Evolutionary conservation across 2,888 invertebrate species (phyloP).

Genomic region (Sarcophaga variegata): DNA sequence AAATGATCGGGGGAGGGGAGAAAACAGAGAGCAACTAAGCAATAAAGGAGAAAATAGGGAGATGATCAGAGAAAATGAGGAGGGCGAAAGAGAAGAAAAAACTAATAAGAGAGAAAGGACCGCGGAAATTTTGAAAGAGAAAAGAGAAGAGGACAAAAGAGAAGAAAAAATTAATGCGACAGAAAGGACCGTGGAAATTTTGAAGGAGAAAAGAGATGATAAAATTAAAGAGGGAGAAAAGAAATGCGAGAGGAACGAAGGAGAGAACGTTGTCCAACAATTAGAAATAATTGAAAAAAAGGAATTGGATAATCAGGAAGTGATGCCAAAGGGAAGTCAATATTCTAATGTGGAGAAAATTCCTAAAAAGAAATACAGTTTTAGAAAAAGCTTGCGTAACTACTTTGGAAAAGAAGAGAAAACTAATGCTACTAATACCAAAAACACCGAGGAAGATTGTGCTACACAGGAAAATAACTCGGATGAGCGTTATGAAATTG

Average conservation of each 20-base stretch:
- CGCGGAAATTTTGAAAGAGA: not conserved
- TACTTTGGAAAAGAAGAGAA: not conserved
- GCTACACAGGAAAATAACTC: not conserved
- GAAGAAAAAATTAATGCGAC: not conserved
- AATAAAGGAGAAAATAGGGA: not conserved
- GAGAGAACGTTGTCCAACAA: not conserved
- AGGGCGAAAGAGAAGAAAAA: not conserved
- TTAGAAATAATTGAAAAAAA: not conserved
- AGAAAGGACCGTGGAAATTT: not conserved
- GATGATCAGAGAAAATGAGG: no score
- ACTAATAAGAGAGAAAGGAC: not conserved
- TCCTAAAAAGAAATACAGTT: not conserved
- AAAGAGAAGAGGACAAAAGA: not conserved
- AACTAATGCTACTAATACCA: not conserved
- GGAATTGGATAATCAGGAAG: not conserved
- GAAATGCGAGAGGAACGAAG: not conserved
- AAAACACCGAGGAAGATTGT: not conserved
- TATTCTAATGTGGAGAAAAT: not conserved
- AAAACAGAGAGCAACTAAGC: not conserved
- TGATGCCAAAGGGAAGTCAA: no score
- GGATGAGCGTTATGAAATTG: not conserved
- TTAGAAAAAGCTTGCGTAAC: constrained; percentile 1
- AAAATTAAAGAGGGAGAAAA: not conserved
- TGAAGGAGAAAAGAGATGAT: not conserved
- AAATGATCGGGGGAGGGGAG: not conserved